These are phyloP conservation scores for Camponotus floridanus DNA, from an alignment of 1,140 invertebrate genomes.

Conservation along the genomic window DNA sequence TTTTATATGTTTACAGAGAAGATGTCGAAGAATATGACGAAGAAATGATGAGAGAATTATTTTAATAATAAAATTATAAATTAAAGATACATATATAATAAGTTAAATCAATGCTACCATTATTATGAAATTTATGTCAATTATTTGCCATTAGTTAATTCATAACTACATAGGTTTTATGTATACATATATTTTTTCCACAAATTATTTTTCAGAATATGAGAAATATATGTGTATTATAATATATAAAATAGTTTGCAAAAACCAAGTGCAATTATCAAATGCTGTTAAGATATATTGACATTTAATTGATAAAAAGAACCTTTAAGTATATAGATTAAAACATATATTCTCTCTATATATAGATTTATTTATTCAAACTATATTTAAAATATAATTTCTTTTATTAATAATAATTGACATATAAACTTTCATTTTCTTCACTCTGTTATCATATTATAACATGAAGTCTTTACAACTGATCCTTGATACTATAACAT, in stretches of 20 bases:
- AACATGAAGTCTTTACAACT: conserved; percentile 86
- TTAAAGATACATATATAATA: neutral
- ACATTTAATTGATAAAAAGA: neutral
- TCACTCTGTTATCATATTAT: conserved; percentile 40
- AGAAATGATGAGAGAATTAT: conserved; percentile 54
- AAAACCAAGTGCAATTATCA: neutral
- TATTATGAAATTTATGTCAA: conserved; percentile 18
- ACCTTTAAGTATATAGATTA: neutral
- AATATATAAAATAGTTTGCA: neutral
- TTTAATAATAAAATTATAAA: conserved; percentile 38
- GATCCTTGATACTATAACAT: conserved; percentile 88
- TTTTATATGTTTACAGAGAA: conserved; percentile 59
- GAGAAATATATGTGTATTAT: neutral
- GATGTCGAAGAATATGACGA: conserved; percentile 58
- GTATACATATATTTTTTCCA: conserved; percentile 30
- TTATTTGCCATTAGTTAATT: conserved; percentile 16
- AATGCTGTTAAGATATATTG: no score
- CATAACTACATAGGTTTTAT: conserved; percentile 13
- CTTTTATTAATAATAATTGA: conserved; percentile 19
- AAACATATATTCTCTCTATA: neutral
- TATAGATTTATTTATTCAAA: conserved; percentile 37
- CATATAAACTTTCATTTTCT: neutral
- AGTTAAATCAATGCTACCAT: neutral
- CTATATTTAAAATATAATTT: conserved; percentile 43
- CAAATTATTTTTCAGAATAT: neutral